Evolutionary conservation across 2,113 vertebrate species (phyloP), one percentile per base, ranked within the genome.

Genomic region (Taxidea taxus): DNA sequence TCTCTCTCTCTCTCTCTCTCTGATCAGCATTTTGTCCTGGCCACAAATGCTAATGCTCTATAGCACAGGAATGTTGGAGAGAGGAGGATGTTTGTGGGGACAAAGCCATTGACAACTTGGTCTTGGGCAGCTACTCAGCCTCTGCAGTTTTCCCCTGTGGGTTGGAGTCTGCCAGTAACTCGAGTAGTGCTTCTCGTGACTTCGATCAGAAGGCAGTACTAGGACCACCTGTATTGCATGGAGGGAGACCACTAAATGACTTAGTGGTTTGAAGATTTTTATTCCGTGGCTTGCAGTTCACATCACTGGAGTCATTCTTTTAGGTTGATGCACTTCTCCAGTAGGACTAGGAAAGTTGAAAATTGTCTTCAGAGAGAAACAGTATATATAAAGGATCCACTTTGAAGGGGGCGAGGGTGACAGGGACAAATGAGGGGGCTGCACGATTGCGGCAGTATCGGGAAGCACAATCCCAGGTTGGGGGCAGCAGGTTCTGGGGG

Each of bases 51-150:
- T n/a, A 34, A 7, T 51, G 34, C 51, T 83, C 3, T 6, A 1
- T 13, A 39, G 74, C 74, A 20, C 3, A 10, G n/a, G 34, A 25
- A 27, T 3, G 39, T 7, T 68, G 83, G 92, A 62, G 72, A 83
- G 58, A 23, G 21, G 72, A 34, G 49, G 37, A 4, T 14, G 21
- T 42, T 9, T 47, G 0, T 4, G 34, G 49, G 84, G 25, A 11
- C 15, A 6, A 37, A 62, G 56, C 78, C 23, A 9, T 31, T 0
- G 1, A 25, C 62, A 1, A 13, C 0, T 0, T 54, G 54, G 58
- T 23, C 39, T 49, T 5, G 60, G 70, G 54, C 62, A 84, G n/a
- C 29, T n/a, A 0, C 31, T 77, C n/a, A 2, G 21, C 54, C 85
- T 85, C 60, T 62, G 37, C 11, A 14, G 39, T 68, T 54, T 29